Evolutionary conservation across 2,113 vertebrate genomes (phyloP).

Genomic region (Lutjanus erythropterus): DNA sequence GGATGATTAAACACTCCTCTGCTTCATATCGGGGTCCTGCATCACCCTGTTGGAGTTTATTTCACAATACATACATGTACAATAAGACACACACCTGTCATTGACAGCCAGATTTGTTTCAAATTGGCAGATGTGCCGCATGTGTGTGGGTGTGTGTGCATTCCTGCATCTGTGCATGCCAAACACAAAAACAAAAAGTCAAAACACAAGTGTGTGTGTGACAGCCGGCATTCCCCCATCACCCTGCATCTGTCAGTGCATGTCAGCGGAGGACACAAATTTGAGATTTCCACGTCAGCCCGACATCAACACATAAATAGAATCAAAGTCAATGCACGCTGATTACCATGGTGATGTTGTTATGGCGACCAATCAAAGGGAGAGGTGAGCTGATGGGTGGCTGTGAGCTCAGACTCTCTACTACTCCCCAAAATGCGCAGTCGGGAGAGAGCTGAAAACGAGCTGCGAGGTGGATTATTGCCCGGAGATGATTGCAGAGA

Average conservation of each 20-base stretch:
- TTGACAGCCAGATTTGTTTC: background rate
- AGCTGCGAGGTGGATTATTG: slow-evolving; percentile 32
- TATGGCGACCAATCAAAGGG: slow-evolving; percentile 76
- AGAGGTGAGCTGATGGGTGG: slow-evolving; percentile 66
- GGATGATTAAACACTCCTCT: too few species aligned
- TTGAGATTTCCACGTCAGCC: slow-evolving; percentile 47
- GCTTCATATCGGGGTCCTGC: too few species aligned
- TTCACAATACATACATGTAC: too few species aligned
- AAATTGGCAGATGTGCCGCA: background rate
- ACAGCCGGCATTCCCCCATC: slow-evolving; percentile 22
- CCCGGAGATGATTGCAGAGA: slow-evolving; percentile 25
- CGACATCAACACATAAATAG: slow-evolving; percentile 63
- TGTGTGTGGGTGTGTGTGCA: background rate
- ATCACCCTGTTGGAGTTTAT: too few species aligned
- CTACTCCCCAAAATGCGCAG: slow-evolving; percentile 18
- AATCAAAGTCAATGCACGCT: slow-evolving; percentile 48
- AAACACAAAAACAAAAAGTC: background rate
- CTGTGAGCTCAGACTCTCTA: slow-evolving; percentile 32
- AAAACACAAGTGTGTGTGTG: background rate
- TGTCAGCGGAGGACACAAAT: slow-evolving; percentile 25
- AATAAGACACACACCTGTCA: background rate
- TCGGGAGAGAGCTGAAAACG: background rate
- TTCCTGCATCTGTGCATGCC: background rate
- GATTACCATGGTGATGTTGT: slow-evolving; percentile 79
- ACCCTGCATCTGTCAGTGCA: slow-evolving; percentile 12